Base-by-base conservation (phyloP, 2,797 vertebrate species). In the Phaenicophaeus curvirostris region DNA sequence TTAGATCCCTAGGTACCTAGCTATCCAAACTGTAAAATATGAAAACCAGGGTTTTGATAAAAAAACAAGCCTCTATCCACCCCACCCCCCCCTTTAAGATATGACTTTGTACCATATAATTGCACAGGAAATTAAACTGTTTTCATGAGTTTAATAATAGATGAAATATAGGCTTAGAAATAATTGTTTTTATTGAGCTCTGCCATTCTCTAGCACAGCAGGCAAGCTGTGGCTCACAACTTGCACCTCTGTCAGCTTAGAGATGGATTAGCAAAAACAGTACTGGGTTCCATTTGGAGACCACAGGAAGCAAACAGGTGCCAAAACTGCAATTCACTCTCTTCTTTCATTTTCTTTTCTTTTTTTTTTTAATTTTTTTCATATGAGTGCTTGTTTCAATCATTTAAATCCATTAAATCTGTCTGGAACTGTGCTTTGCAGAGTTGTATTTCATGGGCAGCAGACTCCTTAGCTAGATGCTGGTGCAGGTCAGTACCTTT, bases 121-220 rank as follows among this genome's bases (percentile, higher is more conserved):
- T 98, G 96, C 96, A 97, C 96, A 98, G 97, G 98, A 98, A 98
- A 98, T 98, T 98, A 98, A 98, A 97, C 95, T 96, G 95, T 97
- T 97, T 97, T 97, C 96, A 96, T 94, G 94, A 88, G 95, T 97
- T 98, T 98, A 98, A 98, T 98, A 98, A 98, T 97, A 97, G 96
- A 98, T 98, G 97, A 98, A 97, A 96, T 90, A 96, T 20, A 96
- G 89, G 84, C 90, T 97, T 97, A 85, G 89, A 93, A 97, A 97
- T 98, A 97, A 98, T 98, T 98, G 97, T 97, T 98, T 97, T 96
- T 97, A 97, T 97, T 97, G 97, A 97, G 95, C 82, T 96, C 93
- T 98, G 96, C 94, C 96, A 95, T 97, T 90, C 89, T 92, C 85
- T 82, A 81, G 57, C 90, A 48, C 51, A 76, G 94, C 89, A 74